Evolutionary conservation across 2,888 invertebrate species (phyloP), one percentile per base, ranked within the genome.

Genomic region (Kuschelorhynchus macadamiae): DNA sequence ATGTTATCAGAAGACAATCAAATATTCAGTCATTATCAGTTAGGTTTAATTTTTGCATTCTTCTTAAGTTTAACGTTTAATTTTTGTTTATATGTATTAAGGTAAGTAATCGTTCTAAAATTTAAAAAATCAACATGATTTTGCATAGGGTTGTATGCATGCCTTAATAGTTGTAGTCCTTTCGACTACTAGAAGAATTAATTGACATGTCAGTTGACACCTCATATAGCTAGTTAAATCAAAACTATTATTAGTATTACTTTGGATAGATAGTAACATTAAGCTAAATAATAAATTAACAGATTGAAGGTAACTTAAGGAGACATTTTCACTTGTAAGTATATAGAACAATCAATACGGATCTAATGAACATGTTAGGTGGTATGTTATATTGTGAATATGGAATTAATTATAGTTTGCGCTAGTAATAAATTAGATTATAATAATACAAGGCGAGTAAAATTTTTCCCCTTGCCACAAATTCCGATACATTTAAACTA

Each of bases 211-310:
- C 25, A 25, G 25, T 42, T 30, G 42, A 61, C 41, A 50, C 42
- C 32, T 30, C 52, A 39, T 32, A 25, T 32, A 21, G 8, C n/a
- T 14, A 42, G 41, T 7, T n/a, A 55, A 36, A 36, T 12, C 16
- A 32, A 30, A 16, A 30, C 17, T 52, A 14, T 52, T 32, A 16
- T 32, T 1, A 59, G 50, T 61, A 61, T 52, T 61, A 61, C 42
- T 61, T 61, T 61, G 52, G 16, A 20, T 49, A 47, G 36, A 44
- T 32, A 50, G 16, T 57, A 57, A 33, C 33, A 9, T 44, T 33
- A 33, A 44, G 42, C 55, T 41, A 55, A 55, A 41, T 21, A 55
- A 55, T 55, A 42, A 41, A 55, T 55, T 41, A 41, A 55, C 55
- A 20, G 41, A 12, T 18, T 55, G 42, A 39, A 25, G 55, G 42